Percentiles rank a stretch among this genome's conserved stretches.
Evolutionary conservation across 2,888 invertebrate species (phyloP).

Genomic region (Acanthopleura granulata): DNA sequence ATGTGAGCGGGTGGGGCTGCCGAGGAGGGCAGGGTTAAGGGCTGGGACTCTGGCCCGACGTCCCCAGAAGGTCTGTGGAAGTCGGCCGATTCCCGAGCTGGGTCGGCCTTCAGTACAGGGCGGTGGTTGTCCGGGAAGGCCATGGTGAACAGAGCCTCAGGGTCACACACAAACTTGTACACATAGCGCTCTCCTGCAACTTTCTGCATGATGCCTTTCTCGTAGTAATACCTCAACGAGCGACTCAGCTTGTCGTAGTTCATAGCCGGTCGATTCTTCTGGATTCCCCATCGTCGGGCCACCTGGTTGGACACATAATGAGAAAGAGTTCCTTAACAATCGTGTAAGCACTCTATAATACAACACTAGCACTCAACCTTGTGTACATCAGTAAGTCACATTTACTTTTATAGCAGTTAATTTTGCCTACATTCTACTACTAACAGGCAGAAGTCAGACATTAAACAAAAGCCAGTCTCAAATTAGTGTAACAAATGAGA

Average conservation of each 20-base stretch:
- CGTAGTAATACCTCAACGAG: constrained; percentile 95
- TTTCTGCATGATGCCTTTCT: constrained; percentile 99
- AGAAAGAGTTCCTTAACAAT: too few relatives aligned
- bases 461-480: too few relatives aligned
- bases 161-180: constrained; percentile 96
- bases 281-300: constrained; percentile 94
- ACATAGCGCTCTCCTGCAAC: constrained; percentile 93
- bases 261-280: constrained; percentile 97
- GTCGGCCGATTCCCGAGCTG: constrained; percentile 18
- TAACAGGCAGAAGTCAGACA: too few relatives aligned
- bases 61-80: neutral
- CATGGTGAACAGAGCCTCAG: constrained; percentile 72
- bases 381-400: too few relatives aligned
- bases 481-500: too few relatives aligned
- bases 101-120: constrained; percentile 60
- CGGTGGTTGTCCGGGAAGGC: constrained; percentile 64
- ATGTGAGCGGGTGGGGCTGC: constrained; percentile 26
- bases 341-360: too few relatives aligned
- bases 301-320: constrained; percentile 77
- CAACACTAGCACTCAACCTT: too few relatives aligned
- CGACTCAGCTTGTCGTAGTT: constrained; percentile 96
- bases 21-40: constrained; percentile 26
- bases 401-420: too few relatives aligned
- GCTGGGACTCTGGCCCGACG: constrained; percentile 21
- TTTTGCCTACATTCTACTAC: too few relatives aligned